Conservation (phyloP, 2,797 vertebrate species). For the Sparidentex hasta region DNA sequence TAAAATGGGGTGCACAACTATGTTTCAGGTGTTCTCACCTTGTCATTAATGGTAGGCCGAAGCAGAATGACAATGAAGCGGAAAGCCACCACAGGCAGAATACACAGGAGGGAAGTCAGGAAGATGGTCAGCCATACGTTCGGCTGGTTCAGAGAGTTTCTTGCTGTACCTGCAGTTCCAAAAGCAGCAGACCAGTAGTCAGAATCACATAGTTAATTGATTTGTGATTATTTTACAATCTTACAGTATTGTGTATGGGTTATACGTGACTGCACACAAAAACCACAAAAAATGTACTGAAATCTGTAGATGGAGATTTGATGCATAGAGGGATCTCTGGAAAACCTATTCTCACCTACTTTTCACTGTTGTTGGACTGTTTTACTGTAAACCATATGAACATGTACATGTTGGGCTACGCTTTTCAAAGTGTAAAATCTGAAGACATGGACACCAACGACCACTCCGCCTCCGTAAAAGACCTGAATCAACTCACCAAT, state of each 20-base stretch:
- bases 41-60: conserved; percentile 88
- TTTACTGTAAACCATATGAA: neutral
- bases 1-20: neutral
- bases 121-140: conserved; percentile 91
- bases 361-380: neutral
- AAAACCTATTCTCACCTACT: neutral
- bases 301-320: neutral
- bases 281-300: neutral
- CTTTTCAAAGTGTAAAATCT: neutral
- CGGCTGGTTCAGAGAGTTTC: conserved; percentile 91
- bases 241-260: neutral
- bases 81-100: conserved; percentile 88
- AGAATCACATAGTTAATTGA: neutral
- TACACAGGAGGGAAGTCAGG: conserved; percentile 89
- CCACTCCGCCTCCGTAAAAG: neutral
- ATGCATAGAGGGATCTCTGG: neutral
- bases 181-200: conserved; percentile 1
- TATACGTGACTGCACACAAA: neutral
- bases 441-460: neutral
- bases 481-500: conserved; percentile 87
- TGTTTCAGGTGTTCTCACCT: conserved; percentile 80
- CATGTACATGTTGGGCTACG: neutral
- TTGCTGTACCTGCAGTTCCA: conserved; percentile 87
- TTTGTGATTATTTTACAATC: neutral
- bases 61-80: conserved; percentile 88